Percentiles rank a stretch among this genome's conserved stretches.
These are phyloP conservation scores for Cephus pulcher DNA, from an alignment of 2,888 invertebrate genomes.

Conservation along the genomic window DNA sequence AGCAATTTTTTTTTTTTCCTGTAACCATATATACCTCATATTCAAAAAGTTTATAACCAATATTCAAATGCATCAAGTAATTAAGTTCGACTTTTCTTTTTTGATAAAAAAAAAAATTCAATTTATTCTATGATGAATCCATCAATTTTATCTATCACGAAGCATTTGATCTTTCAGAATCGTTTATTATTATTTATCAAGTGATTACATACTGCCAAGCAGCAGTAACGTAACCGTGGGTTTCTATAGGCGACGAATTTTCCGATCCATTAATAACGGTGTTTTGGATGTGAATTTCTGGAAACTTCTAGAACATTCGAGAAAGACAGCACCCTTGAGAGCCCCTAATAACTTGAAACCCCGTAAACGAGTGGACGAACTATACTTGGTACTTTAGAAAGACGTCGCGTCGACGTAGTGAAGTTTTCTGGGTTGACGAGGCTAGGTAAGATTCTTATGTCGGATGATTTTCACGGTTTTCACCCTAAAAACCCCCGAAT, in stretches of 20 bases:
- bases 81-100: not conserved
- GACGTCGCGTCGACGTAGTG: conserved; percentile 10
- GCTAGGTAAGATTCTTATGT: conserved; percentile 25
- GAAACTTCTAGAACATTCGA: conserved; percentile 9
- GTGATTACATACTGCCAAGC: not conserved
- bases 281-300: conserved; percentile 17
- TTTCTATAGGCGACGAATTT: not conserved
- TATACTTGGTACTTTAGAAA: conserved; percentile 35
- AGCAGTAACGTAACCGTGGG: not conserved
- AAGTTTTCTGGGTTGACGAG: conserved; percentile 29
- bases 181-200: not conserved
- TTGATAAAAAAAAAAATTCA: no score
- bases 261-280: conserved; percentile 41
- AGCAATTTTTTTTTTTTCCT: not conserved
- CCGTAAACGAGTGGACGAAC: conserved; percentile 47
- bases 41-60: not conserved
- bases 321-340: conserved; percentile 41
- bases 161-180: not conserved
- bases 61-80: not conserved
- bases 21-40: not conserved
- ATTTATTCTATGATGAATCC: no score
- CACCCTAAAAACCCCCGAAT: not conserved
- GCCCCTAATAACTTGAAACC: conserved; percentile 34
- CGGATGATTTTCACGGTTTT: conserved; percentile 16
- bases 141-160: not conserved